A percentile compares a stretch with the other conserved stretches of the same genome.
Conservation (phyloP, 2,888 invertebrate species). For the Parascotia fuliginaria region DNA sequence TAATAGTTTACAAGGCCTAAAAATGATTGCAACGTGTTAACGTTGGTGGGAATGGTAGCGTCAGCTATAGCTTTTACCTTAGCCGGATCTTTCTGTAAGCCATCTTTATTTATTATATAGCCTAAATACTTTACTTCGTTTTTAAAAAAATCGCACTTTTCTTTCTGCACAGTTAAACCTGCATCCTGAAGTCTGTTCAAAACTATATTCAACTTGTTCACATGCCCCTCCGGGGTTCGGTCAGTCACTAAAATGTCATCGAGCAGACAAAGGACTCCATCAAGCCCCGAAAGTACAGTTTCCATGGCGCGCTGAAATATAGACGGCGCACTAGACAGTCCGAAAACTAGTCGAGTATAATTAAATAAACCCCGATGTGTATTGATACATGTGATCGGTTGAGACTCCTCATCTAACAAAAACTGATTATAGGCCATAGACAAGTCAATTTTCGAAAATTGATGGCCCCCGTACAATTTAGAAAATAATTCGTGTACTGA, state of each 20-base stretch:
- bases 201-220: conserved; percentile 3
- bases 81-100: conserved; percentile 4
- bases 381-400: conserved; percentile 18
- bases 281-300: conserved; percentile 11
- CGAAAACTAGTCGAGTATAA: conserved; percentile 10
- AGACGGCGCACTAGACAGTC: conserved; percentile 8
- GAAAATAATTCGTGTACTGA: conserved; percentile 25
- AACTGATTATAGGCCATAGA: conserved; percentile 21
- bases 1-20: conserved; percentile 37
- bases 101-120: conserved; percentile 9
- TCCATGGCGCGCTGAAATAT: conserved; percentile 20
- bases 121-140: conserved; percentile 22
- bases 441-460: conserved; percentile 22
- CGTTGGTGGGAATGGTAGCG: conserved; percentile 18
- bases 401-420: conserved; percentile 14
- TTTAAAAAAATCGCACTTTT: conserved; percentile 28
- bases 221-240: neutral
- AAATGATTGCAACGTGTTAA: conserved; percentile 34
- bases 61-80: conserved; percentile 28
- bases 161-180: conserved; percentile 8
- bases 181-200: conserved; percentile 6
- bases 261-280: conserved; percentile 13
- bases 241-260: conserved; percentile 15
- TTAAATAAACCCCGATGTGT: conserved; percentile 16
- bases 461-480: conserved; percentile 22